Evolutionary conservation across 2,888 invertebrate species (phyloP), one percentile per base, ranked within the genome.

Genomic region (Chrysolina oricalcia): DNA sequence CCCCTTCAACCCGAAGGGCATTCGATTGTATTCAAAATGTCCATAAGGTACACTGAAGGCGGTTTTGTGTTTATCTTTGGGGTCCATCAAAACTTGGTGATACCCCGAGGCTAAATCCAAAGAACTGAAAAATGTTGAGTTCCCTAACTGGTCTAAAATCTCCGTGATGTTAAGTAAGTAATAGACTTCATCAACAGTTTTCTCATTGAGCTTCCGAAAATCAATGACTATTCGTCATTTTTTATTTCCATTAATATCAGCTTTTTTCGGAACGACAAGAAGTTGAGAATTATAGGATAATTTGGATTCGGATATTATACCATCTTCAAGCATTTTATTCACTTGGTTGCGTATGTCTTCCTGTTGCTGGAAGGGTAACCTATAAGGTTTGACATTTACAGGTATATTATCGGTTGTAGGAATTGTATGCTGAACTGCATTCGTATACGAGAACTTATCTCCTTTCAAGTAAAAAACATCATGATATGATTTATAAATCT

Each of bases 251-350:
- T 64, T 17, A 9, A 35, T 41, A 43, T 64, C 41, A 17, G 35
- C 11, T 19, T 64, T 19, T 35, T 40, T 40, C 2, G 63, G 63
- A 15, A 56, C 56, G 13, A 56, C 56, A 35, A 62, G 15, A 11
- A 62, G 19, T 13, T 35, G 62, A 62, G 62, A 40, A 35, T 53
- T 53, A 53, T 23, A 53, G 9, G 64, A 15, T 21, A 17, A 43
- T n/a, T 41, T 64, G 9, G 64, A 35, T 64, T 64, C 64, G 2
- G 48, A 48, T 40, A 64, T 64, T 35, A 64, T 64, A 4, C 35
- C 64, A 11, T 48, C 48, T 17, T 48, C 48, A n/a, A 48, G 48
- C 48, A 48, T 48, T 48, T 48, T 35, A 35, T 35, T 35, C 35
- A 35, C 35, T 35, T 35, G 35, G 35, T 8, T 35, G 35, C 35